Percentiles rank a stretch among this genome's conserved stretches.
Evolutionary conservation across 2,888 invertebrate species (phyloP).

Genomic region (Eupeodes luniger): DNA sequence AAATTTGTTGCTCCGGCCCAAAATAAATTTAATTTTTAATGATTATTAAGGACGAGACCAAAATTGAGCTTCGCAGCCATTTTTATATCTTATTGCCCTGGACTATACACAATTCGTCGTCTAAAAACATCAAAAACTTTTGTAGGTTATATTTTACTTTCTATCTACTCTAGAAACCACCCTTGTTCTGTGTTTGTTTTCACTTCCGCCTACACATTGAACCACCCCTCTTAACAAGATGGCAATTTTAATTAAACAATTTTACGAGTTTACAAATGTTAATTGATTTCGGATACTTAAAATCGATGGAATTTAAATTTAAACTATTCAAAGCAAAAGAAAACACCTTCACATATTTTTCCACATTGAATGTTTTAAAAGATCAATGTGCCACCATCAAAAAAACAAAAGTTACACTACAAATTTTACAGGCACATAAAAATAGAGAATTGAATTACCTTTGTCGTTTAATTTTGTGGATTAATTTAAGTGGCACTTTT

Average conservation of each 20-base stretch:
- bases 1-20: too few relatives aligned
- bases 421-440: conserved; percentile 61
- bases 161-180: not conserved
- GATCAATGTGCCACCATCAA: conserved; percentile 7
- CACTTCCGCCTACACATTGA: not conserved
- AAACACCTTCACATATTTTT: conserved; percentile 18
- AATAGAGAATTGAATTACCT: conserved; percentile 24
- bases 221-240: not conserved
- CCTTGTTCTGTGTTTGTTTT: not conserved
- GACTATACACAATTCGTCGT: too few relatives aligned
- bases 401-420: conserved; percentile 38
- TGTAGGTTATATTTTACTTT: too few relatives aligned
- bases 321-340: conserved; percentile 31
- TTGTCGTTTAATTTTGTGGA: conserved; percentile 42
- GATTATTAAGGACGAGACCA: too few relatives aligned
- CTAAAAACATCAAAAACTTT: too few relatives aligned
- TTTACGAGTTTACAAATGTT: conserved; percentile 53
- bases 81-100: too few relatives aligned
- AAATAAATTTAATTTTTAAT: too few relatives aligned
- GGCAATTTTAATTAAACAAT: not conserved
- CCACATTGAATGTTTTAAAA: conserved; percentile 30
- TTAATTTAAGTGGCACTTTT: conserved; percentile 67
- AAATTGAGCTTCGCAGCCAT: too few relatives aligned
- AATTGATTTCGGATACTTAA: conserved; percentile 64
- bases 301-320: conserved; percentile 67